Evolutionary conservation across 2,888 invertebrate genomes (phyloP).

Genomic region (Entomobrya multifasciata): DNA sequence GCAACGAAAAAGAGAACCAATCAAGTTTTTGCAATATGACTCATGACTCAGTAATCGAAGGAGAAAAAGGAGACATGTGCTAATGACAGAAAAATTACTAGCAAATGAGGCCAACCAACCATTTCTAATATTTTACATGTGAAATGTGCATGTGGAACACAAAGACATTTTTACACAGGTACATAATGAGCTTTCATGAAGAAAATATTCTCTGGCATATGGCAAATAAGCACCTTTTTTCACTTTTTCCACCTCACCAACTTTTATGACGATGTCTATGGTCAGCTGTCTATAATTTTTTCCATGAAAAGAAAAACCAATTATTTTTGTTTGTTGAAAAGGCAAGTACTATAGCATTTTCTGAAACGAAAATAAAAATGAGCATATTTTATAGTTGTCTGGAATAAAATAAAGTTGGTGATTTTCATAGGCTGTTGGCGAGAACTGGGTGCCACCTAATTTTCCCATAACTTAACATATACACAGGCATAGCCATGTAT

Average conservation of each 20-base stretch:
- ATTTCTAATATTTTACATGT: too few species aligned
- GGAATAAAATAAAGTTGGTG: too few species aligned
- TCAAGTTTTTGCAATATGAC: too few species aligned
- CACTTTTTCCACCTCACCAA: neutral
- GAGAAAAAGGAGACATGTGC: too few species aligned
- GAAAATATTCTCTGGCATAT: conserved; percentile 3
- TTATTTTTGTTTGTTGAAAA: neutral
- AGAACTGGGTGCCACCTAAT: conserved; percentile 57
- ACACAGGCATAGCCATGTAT: neutral
- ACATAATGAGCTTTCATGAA: too few species aligned
- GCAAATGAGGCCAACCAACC: too few species aligned
- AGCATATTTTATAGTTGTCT: conserved; percentile 10
- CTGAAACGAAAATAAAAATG: neutral
- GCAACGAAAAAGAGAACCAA: too few species aligned
- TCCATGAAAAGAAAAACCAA: neutral
- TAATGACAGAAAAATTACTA: too few species aligned
- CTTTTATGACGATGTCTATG: neutral
- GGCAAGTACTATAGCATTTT: neutral
- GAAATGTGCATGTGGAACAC: too few species aligned
- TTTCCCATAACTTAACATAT: conserved; percentile 46
- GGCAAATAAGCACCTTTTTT: neutral
- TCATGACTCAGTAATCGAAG: too few species aligned
- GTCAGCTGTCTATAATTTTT: neutral
- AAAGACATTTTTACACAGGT: neutral
- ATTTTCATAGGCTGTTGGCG: conserved; percentile 56